phyloP scores from a whole-genome alignment of 2,797 vertebrate species.

The Capromys pilorides region DNA sequence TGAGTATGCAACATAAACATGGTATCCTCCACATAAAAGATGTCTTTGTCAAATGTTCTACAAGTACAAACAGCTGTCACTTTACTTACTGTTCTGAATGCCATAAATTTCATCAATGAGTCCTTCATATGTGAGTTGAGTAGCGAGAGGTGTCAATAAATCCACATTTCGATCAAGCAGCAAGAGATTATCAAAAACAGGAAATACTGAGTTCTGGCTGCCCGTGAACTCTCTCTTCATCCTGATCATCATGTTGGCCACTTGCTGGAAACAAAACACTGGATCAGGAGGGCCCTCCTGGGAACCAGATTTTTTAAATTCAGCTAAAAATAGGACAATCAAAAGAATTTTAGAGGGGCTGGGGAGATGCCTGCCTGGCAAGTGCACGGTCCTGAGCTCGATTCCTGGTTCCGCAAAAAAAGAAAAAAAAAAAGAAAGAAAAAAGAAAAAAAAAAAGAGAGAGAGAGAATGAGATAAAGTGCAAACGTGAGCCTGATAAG shows the following conservation, averaged over 20 bases:
- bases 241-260: slow-evolving; percentile 99
- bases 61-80: rapidly evolving
- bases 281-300: not conserved
- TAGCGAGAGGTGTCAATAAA: slow-evolving; percentile 94
- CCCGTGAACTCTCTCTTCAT: slow-evolving; percentile 98
- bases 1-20: not conserved
- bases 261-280: slow-evolving; percentile 88
- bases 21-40: not conserved
- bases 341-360: not conserved
- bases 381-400: too few relatives aligned
- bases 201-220: slow-evolving; percentile 95
- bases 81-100: slow-evolving; percentile 94
- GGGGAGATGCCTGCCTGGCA: too few relatives aligned
- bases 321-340: not conserved
- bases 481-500: not conserved
- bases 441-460: not conserved
- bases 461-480: not conserved
- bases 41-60: not conserved
- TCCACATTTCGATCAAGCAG: slow-evolving; percentile 96
- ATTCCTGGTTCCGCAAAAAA: too few relatives aligned
- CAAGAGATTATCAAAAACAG: slow-evolving; percentile 96
- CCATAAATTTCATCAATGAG: slow-evolving; percentile 98
- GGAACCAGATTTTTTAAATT: not conserved
- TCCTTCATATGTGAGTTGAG: slow-evolving; percentile 97
- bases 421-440: too few relatives aligned